phyloP scores from a whole-genome alignment of 1,140 invertebrate species.

The Coenobita brevimanus region DNA sequence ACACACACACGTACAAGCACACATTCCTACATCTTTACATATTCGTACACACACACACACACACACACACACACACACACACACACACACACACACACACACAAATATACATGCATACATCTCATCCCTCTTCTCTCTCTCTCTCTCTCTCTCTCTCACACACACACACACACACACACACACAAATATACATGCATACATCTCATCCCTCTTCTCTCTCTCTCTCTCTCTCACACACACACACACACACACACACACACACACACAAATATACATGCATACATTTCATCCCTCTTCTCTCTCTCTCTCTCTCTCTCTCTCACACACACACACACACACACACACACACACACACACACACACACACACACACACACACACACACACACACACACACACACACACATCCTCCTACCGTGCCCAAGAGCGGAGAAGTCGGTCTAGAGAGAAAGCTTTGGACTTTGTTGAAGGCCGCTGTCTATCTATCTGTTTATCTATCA shows the following conservation, averaged over 20 bases:
- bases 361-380: too few relatives aligned
- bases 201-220: too few relatives aligned
- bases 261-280: neutral
- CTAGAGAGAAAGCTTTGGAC: too few relatives aligned
- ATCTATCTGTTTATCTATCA: too few relatives aligned
- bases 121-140: neutral
- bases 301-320: too few relatives aligned
- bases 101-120: neutral
- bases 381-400: too few relatives aligned
- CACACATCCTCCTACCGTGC: too few relatives aligned
- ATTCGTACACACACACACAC: neutral
- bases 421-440: too few relatives aligned
- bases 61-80: neutral
- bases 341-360: neutral
- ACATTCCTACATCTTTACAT: neutral
- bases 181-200: neutral
- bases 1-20: neutral
- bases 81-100: neutral
- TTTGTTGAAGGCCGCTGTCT: too few relatives aligned
- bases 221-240: too few relatives aligned
- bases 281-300: neutral
- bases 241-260: neutral
- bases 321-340: constrained; percentile 1
- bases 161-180: neutral
- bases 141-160: neutral